Conservation (phyloP, 2,797 vertebrate genomes). For the Pangasius macronema region DNA sequence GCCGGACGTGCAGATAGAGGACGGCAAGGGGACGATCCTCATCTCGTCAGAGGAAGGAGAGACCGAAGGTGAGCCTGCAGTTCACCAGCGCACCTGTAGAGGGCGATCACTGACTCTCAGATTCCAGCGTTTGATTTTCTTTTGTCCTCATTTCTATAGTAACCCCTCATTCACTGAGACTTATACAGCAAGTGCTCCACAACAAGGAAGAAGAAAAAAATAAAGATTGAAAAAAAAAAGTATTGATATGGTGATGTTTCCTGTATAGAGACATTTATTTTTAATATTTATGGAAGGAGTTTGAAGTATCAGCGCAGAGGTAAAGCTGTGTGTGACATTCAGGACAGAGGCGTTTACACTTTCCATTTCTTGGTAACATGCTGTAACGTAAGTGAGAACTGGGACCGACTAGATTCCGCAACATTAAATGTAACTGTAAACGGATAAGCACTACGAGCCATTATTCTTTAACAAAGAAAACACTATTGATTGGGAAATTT, state of each 20-base stretch:
- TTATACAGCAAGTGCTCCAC: not conserved
- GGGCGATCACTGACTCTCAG: no score
- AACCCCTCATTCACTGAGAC: not conserved
- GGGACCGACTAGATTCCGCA: no score
- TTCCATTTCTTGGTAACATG: no score
- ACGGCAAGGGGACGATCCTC: constrained; percentile 97
- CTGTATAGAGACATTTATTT: not conserved
- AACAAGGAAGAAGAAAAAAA: not conserved
- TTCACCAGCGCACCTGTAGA: not conserved
- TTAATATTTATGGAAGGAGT: not conserved
- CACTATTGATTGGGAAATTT: not conserved
- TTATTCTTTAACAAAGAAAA: no score
- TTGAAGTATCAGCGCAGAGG: not conserved
- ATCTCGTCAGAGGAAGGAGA: constrained; percentile 98
- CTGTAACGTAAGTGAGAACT: no score
- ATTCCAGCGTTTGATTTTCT: not conserved
- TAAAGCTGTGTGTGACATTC: no score
- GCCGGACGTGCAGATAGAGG: constrained; percentile 97
- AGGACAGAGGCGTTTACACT: no score
- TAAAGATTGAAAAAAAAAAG: not conserved
- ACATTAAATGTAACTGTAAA: no score
- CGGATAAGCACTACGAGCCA: no score
- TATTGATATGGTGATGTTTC: not conserved
- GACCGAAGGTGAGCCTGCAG: constrained; percentile 82
- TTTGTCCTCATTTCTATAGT: not conserved